These are phyloP conservation scores for Callopanchax toddi DNA, from an alignment of 2,113 vertebrate genomes.

Conservation along the genomic window DNA sequence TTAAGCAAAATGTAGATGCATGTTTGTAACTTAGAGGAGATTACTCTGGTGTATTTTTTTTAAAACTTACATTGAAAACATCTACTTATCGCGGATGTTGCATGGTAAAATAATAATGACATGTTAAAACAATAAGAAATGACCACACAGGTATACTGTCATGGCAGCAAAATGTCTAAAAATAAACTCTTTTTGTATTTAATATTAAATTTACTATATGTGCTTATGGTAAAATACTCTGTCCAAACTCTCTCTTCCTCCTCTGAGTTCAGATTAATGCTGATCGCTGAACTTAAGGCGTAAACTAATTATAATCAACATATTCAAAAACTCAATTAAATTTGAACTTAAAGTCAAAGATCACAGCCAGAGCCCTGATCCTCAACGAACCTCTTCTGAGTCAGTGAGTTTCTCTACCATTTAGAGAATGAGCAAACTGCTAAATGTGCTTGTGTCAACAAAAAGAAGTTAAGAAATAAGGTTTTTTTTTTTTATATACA, in stretches of 20 bases:
- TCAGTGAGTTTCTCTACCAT: not conserved
- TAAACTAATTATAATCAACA: constrained; percentile 25
- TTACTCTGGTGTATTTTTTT: not conserved
- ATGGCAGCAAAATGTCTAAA: too few relatives aligned
- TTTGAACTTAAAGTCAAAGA: constrained; percentile 25
- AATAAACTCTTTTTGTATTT: too few relatives aligned
- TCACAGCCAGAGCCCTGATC: constrained; percentile 18
- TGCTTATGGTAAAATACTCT: too few relatives aligned
- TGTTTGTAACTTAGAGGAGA: not conserved
- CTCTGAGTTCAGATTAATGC: constrained; percentile 11
- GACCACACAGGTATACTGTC: too few relatives aligned
- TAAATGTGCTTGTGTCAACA: constrained; percentile 6
- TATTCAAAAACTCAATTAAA: constrained; percentile 30
- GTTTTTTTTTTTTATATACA: too few relatives aligned
- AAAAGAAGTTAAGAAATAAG: constrained; percentile 2
- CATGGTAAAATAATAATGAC: not conserved
- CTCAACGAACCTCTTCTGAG: not conserved
- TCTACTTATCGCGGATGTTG: not conserved
- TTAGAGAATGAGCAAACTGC: not conserved
- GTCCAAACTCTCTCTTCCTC: too few relatives aligned
- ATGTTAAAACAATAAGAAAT: too few relatives aligned
- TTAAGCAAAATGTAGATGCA: constrained; percentile 15
- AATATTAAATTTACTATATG: too few relatives aligned
- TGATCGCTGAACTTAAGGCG: constrained; percentile 5
- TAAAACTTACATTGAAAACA: too few relatives aligned